Base-by-base conservation (phyloP, 2,888 invertebrate genomes). In the Leucozona laternaria region DNA sequence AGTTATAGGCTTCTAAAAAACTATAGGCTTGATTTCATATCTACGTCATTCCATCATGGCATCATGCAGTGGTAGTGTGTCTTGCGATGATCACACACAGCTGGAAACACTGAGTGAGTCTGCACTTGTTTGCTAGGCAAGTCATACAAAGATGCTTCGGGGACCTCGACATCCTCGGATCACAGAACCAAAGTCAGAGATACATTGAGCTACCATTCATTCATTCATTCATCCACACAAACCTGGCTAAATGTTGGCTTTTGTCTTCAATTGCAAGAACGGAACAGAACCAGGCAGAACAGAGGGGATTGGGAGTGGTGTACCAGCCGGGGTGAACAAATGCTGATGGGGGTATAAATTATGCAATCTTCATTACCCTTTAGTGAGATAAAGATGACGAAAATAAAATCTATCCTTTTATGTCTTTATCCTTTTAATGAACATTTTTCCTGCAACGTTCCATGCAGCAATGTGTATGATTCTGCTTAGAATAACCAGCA, bases 311-410 rank as follows among this genome's bases (percentile, higher is more conserved):
- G n/a, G 28, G n/a, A n/a, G 31, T 57, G 31, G 11, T 70, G 73
- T 37, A 43, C 25, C 25, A 25, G n/a, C 22, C 53, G 25, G 37
- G 53, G 25, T 25, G 66, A 43, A 81, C 20, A 78, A 71, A 85
- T 72, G 84, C 78, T 83, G 83, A 87, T 83, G 87, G 79, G 77
- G 89, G 89, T 89, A 91, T 91, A 91, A 90, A 90, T 91, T 91
- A 91, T 91, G 91, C 91, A 91, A 89, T 89, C 89, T 90, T 91
- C 91, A 91, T 91, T 91, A 91, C 88, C 88, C 88, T 89, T 89
- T 88, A 88, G 88, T 88, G 89, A 85, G 88, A 87, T 89, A 89
- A 87, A 88, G 72, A 82, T 83, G 84, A 85, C 80, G 75, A 79
- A 84, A 88, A 84, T 83, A 70, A 73, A 79, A 83, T 85, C 81